A percentile compares a stretch with the other conserved stretches of the same genome.
Evolutionary conservation across 2,797 vertebrate genomes (phyloP).

Genomic region (Echiichthys vipera): DNA sequence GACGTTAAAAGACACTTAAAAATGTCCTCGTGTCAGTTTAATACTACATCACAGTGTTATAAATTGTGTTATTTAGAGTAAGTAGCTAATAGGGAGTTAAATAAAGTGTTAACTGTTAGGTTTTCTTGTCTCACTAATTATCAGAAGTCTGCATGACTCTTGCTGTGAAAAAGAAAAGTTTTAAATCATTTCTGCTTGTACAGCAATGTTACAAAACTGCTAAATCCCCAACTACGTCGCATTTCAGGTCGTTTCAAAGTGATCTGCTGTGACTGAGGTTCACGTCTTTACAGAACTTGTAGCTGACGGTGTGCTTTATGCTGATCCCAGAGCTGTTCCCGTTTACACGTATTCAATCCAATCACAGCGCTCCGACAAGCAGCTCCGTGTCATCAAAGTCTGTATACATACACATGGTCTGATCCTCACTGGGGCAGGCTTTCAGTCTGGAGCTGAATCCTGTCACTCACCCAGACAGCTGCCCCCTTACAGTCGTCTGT

Average conservation of each 20-base stretch:
- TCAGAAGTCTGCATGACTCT: constrained; percentile 12
- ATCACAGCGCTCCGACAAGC: constrained; percentile 37
- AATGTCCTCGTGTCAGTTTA: neutral
- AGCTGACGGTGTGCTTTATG: constrained; percentile 59
- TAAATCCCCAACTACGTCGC: constrained; percentile 51
- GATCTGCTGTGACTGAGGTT: constrained; percentile 46
- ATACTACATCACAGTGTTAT: neutral
- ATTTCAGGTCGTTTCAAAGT: constrained; percentile 67
- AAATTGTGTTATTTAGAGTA: neutral
- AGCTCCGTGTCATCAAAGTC: constrained; percentile 63
- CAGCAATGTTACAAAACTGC: constrained; percentile 64
- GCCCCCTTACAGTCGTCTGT: constrained; percentile 74
- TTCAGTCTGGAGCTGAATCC: constrained; percentile 57
- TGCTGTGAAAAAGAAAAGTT: constrained; percentile 41
- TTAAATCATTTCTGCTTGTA: constrained; percentile 52
- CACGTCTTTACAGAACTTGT: constrained; percentile 53
- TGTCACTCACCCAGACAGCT: constrained; percentile 75
- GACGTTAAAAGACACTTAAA: neutral
- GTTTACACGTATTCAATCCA: constrained; percentile 60
- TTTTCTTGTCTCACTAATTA: constrained; percentile 20
- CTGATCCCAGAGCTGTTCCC: constrained; percentile 64
- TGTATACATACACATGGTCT: constrained; percentile 36
- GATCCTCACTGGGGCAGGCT: constrained; percentile 54
- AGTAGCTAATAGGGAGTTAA: neutral
- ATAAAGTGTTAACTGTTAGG: constrained; percentile 12